Evolutionary conservation across 2,797 vertebrate genomes (phyloP), one percentile per base, ranked within the genome.

Genomic region (Enoplosus armatus): DNA sequence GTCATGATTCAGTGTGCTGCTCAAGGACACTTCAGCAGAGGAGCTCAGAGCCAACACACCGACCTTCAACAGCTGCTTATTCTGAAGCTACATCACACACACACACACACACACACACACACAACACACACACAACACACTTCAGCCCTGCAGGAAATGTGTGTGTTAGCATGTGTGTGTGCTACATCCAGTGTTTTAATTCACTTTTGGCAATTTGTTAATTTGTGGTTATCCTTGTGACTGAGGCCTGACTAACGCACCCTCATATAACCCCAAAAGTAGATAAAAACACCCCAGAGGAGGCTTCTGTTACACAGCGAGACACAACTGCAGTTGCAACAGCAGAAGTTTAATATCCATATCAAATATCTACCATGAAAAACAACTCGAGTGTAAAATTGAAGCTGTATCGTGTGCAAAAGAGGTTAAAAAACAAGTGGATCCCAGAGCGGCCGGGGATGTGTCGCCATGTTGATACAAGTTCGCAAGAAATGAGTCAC

Each of bases 171-270:
- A 6, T 41, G 18, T 61, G 39, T 41, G 58, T 60, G 58, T 41
- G n/a, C 11, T 27, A 15, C 31, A 33, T 31, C 45, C 33, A 35
- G 15, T 27, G 70, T 2, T 75, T 26, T 35, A 35, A 62, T 45
- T 33, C 24, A 59, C 43, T 51, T 62, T 10, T 12, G 24, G 61
- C 18, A 18, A 22, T 62, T 66, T 1, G 1, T n/a, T 53, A 24
- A 33, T 66, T 70, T 76, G 55, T 78, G 71, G 70, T 76, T 48
- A 16, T 53, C 55, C 86, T 87, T 84, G 85, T 90, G 86, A 85
- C 81, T 69, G 69, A 22, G 62, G 68, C 75, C 68, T 86, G 83
- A 88, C 73, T 72, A 71, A 71, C 26, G 22, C n/a, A 31, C 5
- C 26, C 64, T 54, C 35, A 1, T 8, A n/a, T 37, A 47, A 70